These are phyloP conservation scores for Rotaria socialis DNA, from an alignment of 2,888 invertebrate genomes.

Conservation along the genomic window DNA sequence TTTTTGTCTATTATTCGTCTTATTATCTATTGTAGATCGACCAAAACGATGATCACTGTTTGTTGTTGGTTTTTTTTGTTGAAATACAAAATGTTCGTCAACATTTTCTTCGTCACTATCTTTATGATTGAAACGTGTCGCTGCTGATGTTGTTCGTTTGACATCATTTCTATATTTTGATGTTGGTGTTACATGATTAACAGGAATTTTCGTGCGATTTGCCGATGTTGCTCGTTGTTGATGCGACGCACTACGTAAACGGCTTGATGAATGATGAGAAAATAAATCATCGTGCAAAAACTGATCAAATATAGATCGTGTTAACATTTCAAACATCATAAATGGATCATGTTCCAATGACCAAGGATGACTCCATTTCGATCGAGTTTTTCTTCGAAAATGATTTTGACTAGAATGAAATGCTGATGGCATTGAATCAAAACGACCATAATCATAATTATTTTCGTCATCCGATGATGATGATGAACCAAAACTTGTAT, in stretches of 20 bases:
- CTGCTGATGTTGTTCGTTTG: not conserved
- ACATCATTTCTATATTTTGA: not conserved
- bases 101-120: not conserved
- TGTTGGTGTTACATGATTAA: not conserved
- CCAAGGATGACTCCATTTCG: constrained; percentile 14
- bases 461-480: not conserved
- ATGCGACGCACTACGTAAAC: not conserved
- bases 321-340: constrained; percentile 24
- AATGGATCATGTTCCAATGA: not conserved
- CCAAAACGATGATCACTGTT: not conserved
- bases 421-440: not conserved
- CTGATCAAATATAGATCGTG: constrained; percentile 8
- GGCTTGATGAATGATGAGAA: not conserved
- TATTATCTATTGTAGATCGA: not conserved
- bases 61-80: not conserved
- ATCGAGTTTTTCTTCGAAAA: constrained; percentile 28
- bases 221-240: not conserved
- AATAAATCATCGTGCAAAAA: constrained; percentile 6
- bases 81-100: not conserved
- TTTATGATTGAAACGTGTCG: not conserved
- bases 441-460: not conserved
- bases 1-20: too few relatives aligned
- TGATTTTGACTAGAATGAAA: not conserved
- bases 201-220: not conserved
- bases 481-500: not conserved